Base-by-base conservation (phyloP, 2,113 vertebrate species). In the Rana temporaria region DNA sequence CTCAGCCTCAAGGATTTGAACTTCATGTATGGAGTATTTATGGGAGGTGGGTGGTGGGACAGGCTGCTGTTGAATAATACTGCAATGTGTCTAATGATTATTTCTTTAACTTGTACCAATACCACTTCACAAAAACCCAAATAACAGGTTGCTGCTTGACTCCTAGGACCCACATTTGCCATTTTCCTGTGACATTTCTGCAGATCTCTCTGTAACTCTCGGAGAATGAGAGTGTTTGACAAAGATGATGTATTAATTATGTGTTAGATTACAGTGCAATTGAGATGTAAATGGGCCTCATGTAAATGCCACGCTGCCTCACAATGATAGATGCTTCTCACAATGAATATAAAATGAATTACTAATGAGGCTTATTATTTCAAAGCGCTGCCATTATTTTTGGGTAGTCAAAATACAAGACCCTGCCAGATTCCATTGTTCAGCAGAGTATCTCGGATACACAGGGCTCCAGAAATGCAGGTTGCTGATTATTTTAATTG, bases 201-300 rank as follows among this genome's bases (percentile, higher is more conserved):
- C n/a, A 32, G 22, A 66, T 32, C 66, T 32, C 18, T 16, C 18
- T 66, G 75, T 65, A 78, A 66, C 75, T 66, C 19, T 66, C 18
- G n/a, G 38, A 55, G 24, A 65, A 66, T 32, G 19, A 78, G 62
- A 77, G 59, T 66, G 60, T 53, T 78, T 66, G 63, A 59, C 64
- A 67, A 79, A 60, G 20, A 81, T 71, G 79, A 71, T 81, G 17
- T 32, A 81, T 72, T 71, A 72, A 81, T 81, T 71, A 81, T 81
- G 68, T 62, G 67, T 56, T 81, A 71, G 57, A 72, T 72, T 81
- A 81, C 56, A 71, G 67, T 19, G 57, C 38, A 81, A 81, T 63
- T 71, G 68, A 81, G 59, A 81, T 71, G 57, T 63, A 81, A 71
- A 56, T 81, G 55, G 67, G 22, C 52, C 67, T 81, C 38, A 17